Evolutionary conservation across 2,888 invertebrate species (phyloP).

Genomic region (Argynnis bischoffii): DNA sequence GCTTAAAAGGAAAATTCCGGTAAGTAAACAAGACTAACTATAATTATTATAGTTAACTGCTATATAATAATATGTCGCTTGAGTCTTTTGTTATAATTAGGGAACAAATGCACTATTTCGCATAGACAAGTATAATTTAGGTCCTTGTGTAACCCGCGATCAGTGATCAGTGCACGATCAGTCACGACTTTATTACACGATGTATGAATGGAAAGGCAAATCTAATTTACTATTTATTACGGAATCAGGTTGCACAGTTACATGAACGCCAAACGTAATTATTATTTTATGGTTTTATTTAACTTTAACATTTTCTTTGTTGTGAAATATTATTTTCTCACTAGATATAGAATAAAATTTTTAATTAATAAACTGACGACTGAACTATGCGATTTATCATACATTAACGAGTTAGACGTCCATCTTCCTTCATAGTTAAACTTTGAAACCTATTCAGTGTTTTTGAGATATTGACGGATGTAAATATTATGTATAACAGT

Average conservation of each 20-base stretch:
- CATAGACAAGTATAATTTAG: slow-evolving; percentile 24
- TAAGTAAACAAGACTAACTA: no score
- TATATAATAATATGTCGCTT: neutral
- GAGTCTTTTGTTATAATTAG: slow-evolving; percentile 3
- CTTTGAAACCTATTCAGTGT: no score
- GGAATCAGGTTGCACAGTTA: slow-evolving; percentile 24
- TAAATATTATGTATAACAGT: no score
- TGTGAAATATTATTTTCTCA: neutral
- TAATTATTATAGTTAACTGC: no score
- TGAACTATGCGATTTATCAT: no score
- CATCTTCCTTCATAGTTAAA: no score
- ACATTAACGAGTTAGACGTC: no score
- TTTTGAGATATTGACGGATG: no score
- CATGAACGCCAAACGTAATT: neutral
- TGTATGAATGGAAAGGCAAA: slow-evolving; percentile 37
- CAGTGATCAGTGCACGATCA: slow-evolving; percentile 1
- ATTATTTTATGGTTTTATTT: slow-evolving; percentile 12
- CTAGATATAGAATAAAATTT: no score
- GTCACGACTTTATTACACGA: slow-evolving; percentile 36
- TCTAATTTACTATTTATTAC: slow-evolving; percentile 31
- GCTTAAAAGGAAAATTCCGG: no score
- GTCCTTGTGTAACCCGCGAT: slow-evolving; percentile 35
- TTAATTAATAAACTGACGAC: no score
- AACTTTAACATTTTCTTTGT: slow-evolving; percentile 1
- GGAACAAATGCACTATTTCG: slow-evolving; percentile 10